Evolutionary conservation across 1,140 invertebrate species (phyloP).

Genomic region (Bilobella aurantiaca): DNA sequence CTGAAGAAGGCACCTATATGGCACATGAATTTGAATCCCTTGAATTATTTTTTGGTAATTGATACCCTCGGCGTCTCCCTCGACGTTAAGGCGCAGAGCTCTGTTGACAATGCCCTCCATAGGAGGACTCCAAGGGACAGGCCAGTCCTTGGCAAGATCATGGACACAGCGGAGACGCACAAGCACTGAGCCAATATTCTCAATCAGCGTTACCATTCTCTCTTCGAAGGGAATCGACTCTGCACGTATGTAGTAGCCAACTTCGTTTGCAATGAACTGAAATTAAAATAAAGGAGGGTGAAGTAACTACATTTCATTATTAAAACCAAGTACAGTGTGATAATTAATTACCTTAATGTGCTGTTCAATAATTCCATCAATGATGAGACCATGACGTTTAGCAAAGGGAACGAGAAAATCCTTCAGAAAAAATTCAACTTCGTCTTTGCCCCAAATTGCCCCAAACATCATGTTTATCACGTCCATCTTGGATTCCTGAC

Average conservation of each 20-base stretch:
- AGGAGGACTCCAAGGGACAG: slow-evolving; percentile 23
- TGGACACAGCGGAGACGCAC: slow-evolving; percentile 1
- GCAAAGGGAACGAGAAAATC: slow-evolving; percentile 27
- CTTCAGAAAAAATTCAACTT: slow-evolving; percentile 21
- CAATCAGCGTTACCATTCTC: slow-evolving; percentile 17
- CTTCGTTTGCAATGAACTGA: slow-evolving; percentile 1
- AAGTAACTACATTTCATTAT: background rate
- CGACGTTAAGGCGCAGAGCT: background rate
- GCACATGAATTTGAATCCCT: slow-evolving; percentile 23
- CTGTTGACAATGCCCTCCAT: slow-evolving; percentile 18
- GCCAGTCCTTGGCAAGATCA: slow-evolving; percentile 21
- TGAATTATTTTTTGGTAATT: slow-evolving; percentile 14
- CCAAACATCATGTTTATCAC: slow-evolving; percentile 26
- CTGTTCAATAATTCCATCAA: slow-evolving; percentile 16
- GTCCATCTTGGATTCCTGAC: slow-evolving; percentile 13
- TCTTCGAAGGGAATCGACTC: slow-evolving; percentile 28
- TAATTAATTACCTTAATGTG: slow-evolving; percentile 26
- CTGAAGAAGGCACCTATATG: slow-evolving; percentile 23
- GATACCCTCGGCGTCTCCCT: background rate
- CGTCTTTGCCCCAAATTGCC: slow-evolving; percentile 18
- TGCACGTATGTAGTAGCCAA: slow-evolving; percentile 11
- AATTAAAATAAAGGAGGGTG: slow-evolving; percentile 6
- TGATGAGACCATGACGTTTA: slow-evolving; percentile 1
- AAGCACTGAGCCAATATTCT: background rate
- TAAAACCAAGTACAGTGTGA: background rate